These are phyloP conservation scores for Whitmania pigra DNA, from an alignment of 1,140 invertebrate genomes.

Conservation along the genomic window DNA sequence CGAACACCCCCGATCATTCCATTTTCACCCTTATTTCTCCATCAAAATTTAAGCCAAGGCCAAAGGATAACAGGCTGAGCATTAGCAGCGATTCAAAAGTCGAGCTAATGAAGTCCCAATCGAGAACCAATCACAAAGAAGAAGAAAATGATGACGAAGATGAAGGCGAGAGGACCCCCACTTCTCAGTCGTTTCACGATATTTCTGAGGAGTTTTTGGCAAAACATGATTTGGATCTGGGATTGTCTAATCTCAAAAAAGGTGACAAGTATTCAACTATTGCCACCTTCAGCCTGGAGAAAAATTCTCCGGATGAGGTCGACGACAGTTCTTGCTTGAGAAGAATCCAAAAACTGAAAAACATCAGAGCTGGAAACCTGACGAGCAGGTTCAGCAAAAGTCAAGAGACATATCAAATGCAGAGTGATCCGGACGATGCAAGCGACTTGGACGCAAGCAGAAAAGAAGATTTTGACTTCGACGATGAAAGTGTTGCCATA, in stretches of 20 bases:
- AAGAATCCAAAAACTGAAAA: too few species aligned
- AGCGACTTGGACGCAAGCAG: not conserved
- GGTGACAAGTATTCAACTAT: too few species aligned
- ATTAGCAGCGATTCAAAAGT: slow-evolving; percentile 11
- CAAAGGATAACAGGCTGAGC: not conserved
- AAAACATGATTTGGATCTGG: too few species aligned
- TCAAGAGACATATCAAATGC: slow-evolving; percentile 1
- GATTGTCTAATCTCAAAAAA: too few species aligned
- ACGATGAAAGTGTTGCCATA: slow-evolving; percentile 2
- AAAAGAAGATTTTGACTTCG: slow-evolving; percentile 5
- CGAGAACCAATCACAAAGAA: too few species aligned
- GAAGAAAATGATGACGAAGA: too few species aligned
- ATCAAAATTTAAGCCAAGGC: not conserved
- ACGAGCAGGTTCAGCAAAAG: slow-evolving; percentile 6
- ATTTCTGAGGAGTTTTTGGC: too few species aligned
- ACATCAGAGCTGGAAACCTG: not conserved
- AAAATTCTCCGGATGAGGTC: too few species aligned
- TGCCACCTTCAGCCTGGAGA: too few species aligned
- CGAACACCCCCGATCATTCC: not conserved
- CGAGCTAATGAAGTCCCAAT: not conserved
- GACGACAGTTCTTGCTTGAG: too few species aligned
- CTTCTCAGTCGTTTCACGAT: too few species aligned
- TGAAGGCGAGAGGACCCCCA: too few species aligned
- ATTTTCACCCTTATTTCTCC: slow-evolving; percentile 8
- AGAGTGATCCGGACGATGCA: not conserved